Evolutionary conservation across 2,888 invertebrate genomes (phyloP).

Genomic region (Caenorhabditis virilis): DNA sequence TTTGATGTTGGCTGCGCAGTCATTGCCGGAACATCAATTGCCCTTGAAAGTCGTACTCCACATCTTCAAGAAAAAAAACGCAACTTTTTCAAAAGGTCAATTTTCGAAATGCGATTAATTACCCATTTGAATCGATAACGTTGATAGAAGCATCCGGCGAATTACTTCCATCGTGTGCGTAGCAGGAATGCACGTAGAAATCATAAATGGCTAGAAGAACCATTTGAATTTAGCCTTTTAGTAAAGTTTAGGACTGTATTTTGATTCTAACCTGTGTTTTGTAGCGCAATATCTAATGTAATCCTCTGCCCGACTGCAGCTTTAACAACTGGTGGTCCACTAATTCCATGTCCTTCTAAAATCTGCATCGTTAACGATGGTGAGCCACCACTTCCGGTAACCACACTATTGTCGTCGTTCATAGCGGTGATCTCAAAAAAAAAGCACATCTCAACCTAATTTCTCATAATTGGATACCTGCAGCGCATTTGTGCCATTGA

Average conservation of each 20-base stretch:
- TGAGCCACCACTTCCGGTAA: constrained; percentile 62
- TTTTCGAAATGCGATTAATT: constrained; percentile 4
- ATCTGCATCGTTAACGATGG: constrained; percentile 61
- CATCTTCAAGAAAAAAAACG: constrained; percentile 41
- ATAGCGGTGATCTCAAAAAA: constrained; percentile 23
- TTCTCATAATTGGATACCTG: constrained; percentile 17
- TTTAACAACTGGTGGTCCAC: constrained; percentile 50
- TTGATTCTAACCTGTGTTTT: constrained; percentile 60
- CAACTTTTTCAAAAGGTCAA: background rate
- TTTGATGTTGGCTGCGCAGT: constrained; percentile 46
- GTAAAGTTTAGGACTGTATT: background rate
- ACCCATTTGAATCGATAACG: constrained; percentile 66
- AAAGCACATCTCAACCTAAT: background rate
- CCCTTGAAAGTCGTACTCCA: constrained; percentile 62
- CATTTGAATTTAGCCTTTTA: background rate
- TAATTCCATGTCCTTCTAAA: constrained; percentile 64
- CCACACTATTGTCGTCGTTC: constrained; percentile 52
- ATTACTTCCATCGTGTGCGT: constrained; percentile 65
- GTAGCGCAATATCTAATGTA: constrained; percentile 61
- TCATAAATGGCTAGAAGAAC: constrained; percentile 62
- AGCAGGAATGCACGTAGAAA: constrained; percentile 67
- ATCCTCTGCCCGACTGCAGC: constrained; percentile 65
- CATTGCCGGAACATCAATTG: constrained; percentile 65
- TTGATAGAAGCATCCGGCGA: constrained; percentile 62
- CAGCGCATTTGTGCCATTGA: constrained; percentile 48